Base-by-base conservation (phyloP, 92 coral and sea anemone genomes). In the Epizoanthus stellaris region DNA sequence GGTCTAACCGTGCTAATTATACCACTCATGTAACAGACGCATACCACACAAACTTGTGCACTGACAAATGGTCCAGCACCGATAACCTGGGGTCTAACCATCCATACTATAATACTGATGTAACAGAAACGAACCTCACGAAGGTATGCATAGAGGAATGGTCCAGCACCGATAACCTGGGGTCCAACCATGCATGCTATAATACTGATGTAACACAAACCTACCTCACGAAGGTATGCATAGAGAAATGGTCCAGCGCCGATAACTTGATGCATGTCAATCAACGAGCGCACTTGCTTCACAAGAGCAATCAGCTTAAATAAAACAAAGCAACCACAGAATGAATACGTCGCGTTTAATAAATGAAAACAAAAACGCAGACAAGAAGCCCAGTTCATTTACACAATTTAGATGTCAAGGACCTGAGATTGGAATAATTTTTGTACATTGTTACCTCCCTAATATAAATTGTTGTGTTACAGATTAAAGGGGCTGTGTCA, bases 191-290 rank as follows among this genome's bases (percentile, higher is more conserved):
- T 6, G 30, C 5, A 0, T 19, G 1, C 14, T 10, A 64, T 65
- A 65, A 11, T 34, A 20, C 70, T 34, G 38, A 65, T 21, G 56
- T 47, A 13, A n/a, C 62, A 56, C 12, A 30, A 4, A 85, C 91
- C 15, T 82, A 90, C 99, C 98, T 96, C 99, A 47, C 95, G 90
- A n/a, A 96, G 93, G 67, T 90, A 89, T 5, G 99, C 93, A 61
- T 96, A 96, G 21, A 96, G 94, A 39, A 96, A 96, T 53, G 98
- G 97, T 13, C 99, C 99, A n/a, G 98, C 99, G 67, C 99, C 95
- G 66, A 96, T 94, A 16, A 96, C 97, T 66, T 96, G 99, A 63
- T 96, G 98, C 98, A 93, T 96, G 80, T 92, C 96, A 52, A 96
- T 95, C 73, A 96, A 80, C 40, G 99, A 94, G 17, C 91, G 91